Percentiles rank a stretch among this genome's conserved stretches.
These are phyloP conservation scores for Leptura quadrifasciata DNA, from an alignment of 2,888 invertebrate genomes.

Conservation along the genomic window DNA sequence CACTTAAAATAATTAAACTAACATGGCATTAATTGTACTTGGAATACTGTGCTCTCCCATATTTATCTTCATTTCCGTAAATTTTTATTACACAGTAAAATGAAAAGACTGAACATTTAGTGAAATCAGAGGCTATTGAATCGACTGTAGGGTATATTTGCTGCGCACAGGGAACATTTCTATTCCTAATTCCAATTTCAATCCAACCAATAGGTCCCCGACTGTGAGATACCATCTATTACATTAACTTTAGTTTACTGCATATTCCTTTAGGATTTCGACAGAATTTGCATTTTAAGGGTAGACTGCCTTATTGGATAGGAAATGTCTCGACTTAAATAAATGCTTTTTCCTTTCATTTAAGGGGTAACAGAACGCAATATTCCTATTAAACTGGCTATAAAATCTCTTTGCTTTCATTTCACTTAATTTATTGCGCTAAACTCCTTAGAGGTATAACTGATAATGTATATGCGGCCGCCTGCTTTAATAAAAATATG, in stretches of 20 bases:
- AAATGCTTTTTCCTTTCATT: conserved; percentile 55
- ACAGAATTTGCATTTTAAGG: conserved; percentile 65
- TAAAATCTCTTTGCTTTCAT: conserved; percentile 50
- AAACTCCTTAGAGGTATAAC: conserved; percentile 39
- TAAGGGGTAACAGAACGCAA: conserved; percentile 44
- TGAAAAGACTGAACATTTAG: conserved; percentile 37
- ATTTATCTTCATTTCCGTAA: conserved; percentile 29
- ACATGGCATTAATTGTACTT: neutral
- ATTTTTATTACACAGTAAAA: conserved; percentile 32
- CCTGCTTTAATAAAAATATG: conserved; percentile 52
- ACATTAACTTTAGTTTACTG: conserved; percentile 68
- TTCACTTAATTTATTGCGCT: conserved; percentile 47
- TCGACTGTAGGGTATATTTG: conserved; percentile 51
- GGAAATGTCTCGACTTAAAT: conserved; percentile 57
- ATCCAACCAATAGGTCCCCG: conserved; percentile 64
- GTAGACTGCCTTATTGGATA: conserved; percentile 56
- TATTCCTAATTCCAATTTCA: conserved; percentile 65
- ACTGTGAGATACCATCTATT: conserved; percentile 66
- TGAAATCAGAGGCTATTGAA: conserved; percentile 55
- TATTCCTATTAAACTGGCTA: conserved; percentile 48
- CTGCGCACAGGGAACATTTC: conserved; percentile 59
- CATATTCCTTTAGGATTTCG: conserved; percentile 66
- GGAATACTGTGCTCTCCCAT: conserved; percentile 4
- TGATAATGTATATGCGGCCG: conserved; percentile 48
- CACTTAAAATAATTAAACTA: neutral